Base-by-base conservation (phyloP, 2,113 vertebrate species). In the Nannobrachium achirus region DNA sequence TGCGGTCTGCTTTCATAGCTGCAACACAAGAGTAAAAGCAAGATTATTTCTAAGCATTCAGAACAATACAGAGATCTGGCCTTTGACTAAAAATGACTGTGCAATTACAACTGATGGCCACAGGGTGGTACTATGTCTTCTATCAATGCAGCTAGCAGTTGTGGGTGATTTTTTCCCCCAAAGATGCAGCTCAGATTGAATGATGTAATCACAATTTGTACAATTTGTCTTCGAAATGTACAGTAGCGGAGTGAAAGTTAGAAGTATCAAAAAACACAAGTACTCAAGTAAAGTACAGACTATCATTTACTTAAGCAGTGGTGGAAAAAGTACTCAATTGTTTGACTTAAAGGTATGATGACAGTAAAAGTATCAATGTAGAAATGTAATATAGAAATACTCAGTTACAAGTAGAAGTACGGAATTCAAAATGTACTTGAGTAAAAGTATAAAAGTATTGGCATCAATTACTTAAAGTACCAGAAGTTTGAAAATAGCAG, bases 1-100 rank as follows among this genome's bases (percentile, higher is more conserved):
- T 95, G 48, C 95, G 93, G 71, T 96, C 95, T 0, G 93, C 93
- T 66, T 95, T 96, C 95, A 96, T 96, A 82, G 95, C 95, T 96
- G 83, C 0, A 10, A 41, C 63, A 56, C 13, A 67, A 19, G 25
- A 33, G 25, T 33, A 33, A 44, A 44, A 44, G 41, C n/a, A 7
- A 14, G 3, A 50, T 19, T 6, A 16, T 42, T 5, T 44, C 8
- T 46, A 16, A 48, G 15, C 9, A 56, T 5, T 33, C 6, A 10
- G 1, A 44, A 48, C 0, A 52, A 4, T 45, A 66, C 10, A n/a
- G 16, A 42, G 38, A 55, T 5, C n/a, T 51, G 25, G 20, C 13
- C 7, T 20, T 0, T 11, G 10, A 44, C 1, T 7, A 4, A 18
- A 4, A 61, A 48, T 41, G 18, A 9, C n/a, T 7, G 11, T 77